Evolutionary conservation across 1,140 invertebrate genomes (phyloP).

Genomic region (Pseudomyrmex sp.): DNA sequence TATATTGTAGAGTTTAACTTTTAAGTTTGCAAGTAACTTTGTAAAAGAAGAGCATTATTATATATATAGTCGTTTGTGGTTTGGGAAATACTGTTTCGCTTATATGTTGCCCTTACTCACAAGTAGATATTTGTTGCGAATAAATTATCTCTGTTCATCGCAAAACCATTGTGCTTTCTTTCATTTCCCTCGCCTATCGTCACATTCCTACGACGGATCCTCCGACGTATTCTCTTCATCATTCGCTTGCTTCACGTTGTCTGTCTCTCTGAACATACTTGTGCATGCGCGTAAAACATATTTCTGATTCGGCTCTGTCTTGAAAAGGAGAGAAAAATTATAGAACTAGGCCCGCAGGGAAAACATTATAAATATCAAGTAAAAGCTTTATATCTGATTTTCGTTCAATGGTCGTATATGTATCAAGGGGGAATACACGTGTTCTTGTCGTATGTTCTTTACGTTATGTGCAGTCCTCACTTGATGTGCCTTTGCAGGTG

Average conservation of each 20-base stretch:
- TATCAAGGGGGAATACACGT: neutral
- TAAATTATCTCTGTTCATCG: conserved; percentile 81
- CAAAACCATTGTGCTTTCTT: conserved; percentile 83
- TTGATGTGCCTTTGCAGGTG: conserved; percentile 76
- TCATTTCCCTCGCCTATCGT: conserved; percentile 79
- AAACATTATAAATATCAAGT: neutral
- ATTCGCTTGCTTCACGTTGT: neutral
- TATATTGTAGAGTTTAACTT: conserved; percentile 27
- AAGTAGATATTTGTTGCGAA: conserved; percentile 80
- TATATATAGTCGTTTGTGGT: neutral
- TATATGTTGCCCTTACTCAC: conserved; percentile 73
- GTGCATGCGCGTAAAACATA: conserved; percentile 68
- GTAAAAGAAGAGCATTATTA: conserved; percentile 22
- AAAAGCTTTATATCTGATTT: neutral
- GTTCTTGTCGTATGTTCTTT: neutral
- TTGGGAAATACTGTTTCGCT: conserved; percentile 64
- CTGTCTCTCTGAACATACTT: conserved; percentile 45
- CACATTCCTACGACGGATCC: conserved; percentile 45
- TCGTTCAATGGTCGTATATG: neutral
- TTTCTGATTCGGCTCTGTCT: neutral
- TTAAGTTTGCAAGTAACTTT: neutral
- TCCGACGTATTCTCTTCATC: neutral
- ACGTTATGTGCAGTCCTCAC: neutral
- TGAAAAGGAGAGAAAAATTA: neutral
- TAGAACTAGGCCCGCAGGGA: neutral